Conservation (phyloP, 64 coral and sea anemone genomes). For the Actinia tenebrosa region DNA sequence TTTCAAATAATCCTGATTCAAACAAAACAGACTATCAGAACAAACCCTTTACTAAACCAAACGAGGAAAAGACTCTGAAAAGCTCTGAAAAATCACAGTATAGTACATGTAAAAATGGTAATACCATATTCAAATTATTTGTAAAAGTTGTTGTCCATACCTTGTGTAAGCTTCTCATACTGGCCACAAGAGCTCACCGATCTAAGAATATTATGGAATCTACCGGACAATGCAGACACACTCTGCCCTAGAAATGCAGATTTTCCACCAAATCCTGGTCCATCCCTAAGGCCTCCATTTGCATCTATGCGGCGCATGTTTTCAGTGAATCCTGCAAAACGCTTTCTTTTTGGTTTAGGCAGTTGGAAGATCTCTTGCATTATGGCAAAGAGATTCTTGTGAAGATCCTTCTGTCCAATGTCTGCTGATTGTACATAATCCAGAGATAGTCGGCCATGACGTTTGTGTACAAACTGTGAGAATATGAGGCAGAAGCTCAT, state of each 20-base stretch:
- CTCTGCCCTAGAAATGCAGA: neutral
- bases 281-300: neutral
- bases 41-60: too few species aligned
- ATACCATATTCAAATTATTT: neutral
- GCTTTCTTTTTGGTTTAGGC: slow-evolving; percentile 72
- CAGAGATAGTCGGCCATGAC: slow-evolving; percentile 63
- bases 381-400: slow-evolving; percentile 77
- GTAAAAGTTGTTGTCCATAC: slow-evolving; percentile 4
- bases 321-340: slow-evolving; percentile 63
- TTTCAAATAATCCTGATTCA: slow-evolving; percentile 88
- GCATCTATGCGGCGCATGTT: neutral
- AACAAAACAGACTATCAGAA: neutral
- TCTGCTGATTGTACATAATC: slow-evolving; percentile 77
- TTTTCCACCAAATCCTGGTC: neutral
- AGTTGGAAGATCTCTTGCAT: slow-evolving; percentile 96
- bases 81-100: too few species aligned
- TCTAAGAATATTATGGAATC: slow-evolving; percentile 79
- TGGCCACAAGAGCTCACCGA: slow-evolving; percentile 81
- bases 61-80: too few species aligned
- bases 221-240: slow-evolving; percentile 48
- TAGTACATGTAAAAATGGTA: too few species aligned
- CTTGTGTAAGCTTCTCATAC: slow-evolving; percentile 88
- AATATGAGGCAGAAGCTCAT: neutral
- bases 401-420: slow-evolving; percentile 91
- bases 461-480: slow-evolving; percentile 78